These are phyloP conservation scores for Pseudomyrmex flavicornis DNA, from an alignment of 1,140 invertebrate species.

Conservation along the genomic window DNA sequence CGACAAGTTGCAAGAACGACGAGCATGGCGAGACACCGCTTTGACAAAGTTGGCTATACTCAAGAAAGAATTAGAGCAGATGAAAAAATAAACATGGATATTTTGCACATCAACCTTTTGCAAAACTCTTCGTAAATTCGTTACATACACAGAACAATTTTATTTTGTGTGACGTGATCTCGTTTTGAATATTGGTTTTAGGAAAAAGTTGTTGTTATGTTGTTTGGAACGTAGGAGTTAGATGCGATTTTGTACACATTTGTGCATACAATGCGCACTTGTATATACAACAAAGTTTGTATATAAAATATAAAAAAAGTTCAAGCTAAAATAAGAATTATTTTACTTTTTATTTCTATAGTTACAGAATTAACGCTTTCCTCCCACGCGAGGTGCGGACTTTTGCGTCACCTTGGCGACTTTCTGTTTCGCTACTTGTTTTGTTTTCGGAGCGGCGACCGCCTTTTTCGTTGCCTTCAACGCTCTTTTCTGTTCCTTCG, in stretches of 20 bases:
- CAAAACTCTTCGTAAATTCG: background rate
- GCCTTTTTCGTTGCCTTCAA: slow-evolving; percentile 95
- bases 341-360: slow-evolving; percentile 49
- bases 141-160: background rate
- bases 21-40: slow-evolving; percentile 93
- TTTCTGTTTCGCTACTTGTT: slow-evolving; percentile 92
- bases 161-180: too few species aligned
- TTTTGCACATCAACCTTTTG: background rate
- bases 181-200: too few species aligned
- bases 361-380: slow-evolving; percentile 93
- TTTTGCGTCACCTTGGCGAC: slow-evolving; percentile 93
- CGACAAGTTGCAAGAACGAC: slow-evolving; percentile 90
- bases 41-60: slow-evolving; percentile 93
- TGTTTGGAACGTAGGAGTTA: background rate
- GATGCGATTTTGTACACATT: background rate
- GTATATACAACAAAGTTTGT: background rate
- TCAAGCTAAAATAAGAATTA: slow-evolving; percentile 25
- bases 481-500: slow-evolving; percentile 96
- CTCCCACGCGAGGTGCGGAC: slow-evolving; percentile 95
- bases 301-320: background rate
- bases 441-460: slow-evolving; percentile 89
- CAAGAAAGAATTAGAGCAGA: slow-evolving; percentile 89
- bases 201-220: background rate
- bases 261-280: background rate
- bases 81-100: slow-evolving; percentile 11